Conservation (phyloP, 2,888 invertebrate species). For the Plebejus anna region DNA sequence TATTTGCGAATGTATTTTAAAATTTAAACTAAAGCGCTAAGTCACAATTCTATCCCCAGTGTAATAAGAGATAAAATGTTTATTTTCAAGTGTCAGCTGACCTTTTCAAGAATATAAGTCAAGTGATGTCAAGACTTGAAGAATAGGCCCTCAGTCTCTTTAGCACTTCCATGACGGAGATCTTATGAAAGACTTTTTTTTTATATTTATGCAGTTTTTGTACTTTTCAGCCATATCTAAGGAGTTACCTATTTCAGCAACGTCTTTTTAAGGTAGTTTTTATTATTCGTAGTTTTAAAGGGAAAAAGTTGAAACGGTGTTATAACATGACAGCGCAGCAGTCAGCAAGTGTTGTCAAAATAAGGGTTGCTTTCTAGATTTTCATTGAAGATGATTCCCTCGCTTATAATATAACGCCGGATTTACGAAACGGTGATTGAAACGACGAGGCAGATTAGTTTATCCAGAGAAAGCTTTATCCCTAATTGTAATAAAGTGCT, state of each 20-base stretch:
- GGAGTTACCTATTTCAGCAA: not conserved
- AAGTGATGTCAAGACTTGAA: not conserved
- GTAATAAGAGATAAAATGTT: not conserved
- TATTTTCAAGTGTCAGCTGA: conserved; percentile 9
- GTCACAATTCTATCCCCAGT: not conserved
- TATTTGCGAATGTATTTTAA: not conserved
- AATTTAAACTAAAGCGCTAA: not conserved
- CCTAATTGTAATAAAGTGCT: not conserved
- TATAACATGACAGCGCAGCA: not conserved
- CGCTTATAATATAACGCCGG: too few species aligned
- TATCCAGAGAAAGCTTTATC: not conserved
- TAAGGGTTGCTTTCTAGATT: too few species aligned
- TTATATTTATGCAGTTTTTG: not conserved
- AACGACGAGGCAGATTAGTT: not conserved
- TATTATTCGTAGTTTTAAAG: too few species aligned
- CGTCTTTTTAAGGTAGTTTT: too few species aligned
- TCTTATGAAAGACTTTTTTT: not conserved
- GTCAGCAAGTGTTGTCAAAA: not conserved
- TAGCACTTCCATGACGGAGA: not conserved
- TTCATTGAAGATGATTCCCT: too few species aligned
- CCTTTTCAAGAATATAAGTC: conserved; percentile 24
- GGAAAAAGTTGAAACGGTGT: too few species aligned
- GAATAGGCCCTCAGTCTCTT: conserved; percentile 5
- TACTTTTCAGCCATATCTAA: not conserved
- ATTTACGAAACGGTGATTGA: too few species aligned